Base-by-base conservation (phyloP, 1,140 invertebrate genomes). In the Pogonomyrmex californicus region DNA sequence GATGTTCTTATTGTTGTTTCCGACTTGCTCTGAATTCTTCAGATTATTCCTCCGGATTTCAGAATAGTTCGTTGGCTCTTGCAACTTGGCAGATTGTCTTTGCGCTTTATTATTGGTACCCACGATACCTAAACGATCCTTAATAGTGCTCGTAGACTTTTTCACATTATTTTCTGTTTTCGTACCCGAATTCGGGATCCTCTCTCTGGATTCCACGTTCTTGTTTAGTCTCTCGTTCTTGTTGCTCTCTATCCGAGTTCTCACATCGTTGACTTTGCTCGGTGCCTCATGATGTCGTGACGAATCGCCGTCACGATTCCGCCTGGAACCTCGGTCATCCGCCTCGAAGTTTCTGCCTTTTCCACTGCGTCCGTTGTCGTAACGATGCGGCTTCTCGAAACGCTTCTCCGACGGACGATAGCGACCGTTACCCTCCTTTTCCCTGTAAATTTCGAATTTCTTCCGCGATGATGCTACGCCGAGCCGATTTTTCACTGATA, bases 1-100 rank as follows among this genome's bases (percentile, higher is more conserved):
- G 86, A 95, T 66, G 93, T 96, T 95, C 92, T 96, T 93, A 36
- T 38, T 47, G 92, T 93, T 94, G 91, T 93, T 91, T 90, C 90
- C 86, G 85, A 89, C 0, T 88, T 90, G 78, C 91, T 91, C 95
- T 49, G 76, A 60, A 5, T 85, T 63, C 60, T 65, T 54, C 41
- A 62, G 70, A 44, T 77, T 91, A 38, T 65, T 89, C 47, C 75
- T 68, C 23, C 23, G 23, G 23, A 23, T 23, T 23, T 23, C 23
- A 23, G 23, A 23, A 4, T 79, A 78, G 38, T 90, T 81, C 9
- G 81, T 85, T 1, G 82, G 38, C 70, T 94, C 66, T 90, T 94
- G 75, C 17, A 95, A 95, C 90, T 96, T 96, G 7, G 92, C 92
- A 17, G 95, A 75, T 47, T 87, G 88, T 51, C 90, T 93, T 36